Base-by-base conservation (phyloP, 2,113 vertebrate species). In the Arenaria interpres region DNA sequence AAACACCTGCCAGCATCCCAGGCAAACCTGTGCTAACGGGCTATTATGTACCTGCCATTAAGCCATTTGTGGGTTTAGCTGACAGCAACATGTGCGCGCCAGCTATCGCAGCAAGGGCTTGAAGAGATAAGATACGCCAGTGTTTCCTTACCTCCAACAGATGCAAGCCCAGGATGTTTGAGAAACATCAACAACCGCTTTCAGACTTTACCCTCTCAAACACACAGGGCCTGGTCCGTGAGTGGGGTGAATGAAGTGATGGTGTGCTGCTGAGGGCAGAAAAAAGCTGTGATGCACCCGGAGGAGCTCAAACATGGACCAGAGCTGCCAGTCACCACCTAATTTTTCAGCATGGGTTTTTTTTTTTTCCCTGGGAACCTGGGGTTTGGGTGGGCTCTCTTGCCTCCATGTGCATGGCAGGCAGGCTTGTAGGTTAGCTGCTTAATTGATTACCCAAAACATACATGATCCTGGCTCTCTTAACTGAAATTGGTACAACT, bases 1-100 rank as follows among this genome's bases (percentile, higher is more conserved):
- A 94, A 97, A 98, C 98, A 98, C 96, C 98, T 98, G 98, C 97
- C 97, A 96, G 90, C 83, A 93, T 96, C 95, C 84, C 90, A 90
- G 75, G 83, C 88, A 97, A 97, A 94, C 92, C 94, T 78, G 45
- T 64, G 9, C 95, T 97, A 97, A 97, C 72, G 19, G 95, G 73
- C 79, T 97, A 45, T 97, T 97, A 96, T 96, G 96, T 97, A 96
- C 94, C 93, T 83, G 95, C 96, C 95, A 82, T 96, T 97, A 97
- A 97, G 93, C 93, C 46, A 74, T 97, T 87, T 74, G 95, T 94
- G 86, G 64, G n/a, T 69, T 98, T 93, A 96, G 95, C 97, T 97
- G 97, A 96, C 85, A 88, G 93, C 59, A 88, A 75, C 85, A 56
- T 50, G 89, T 94, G 78, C 32, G 10, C 5, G 2, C 53, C 78